Conservation (phyloP, 2,797 vertebrate species). For the Vultur gryphus region DNA sequence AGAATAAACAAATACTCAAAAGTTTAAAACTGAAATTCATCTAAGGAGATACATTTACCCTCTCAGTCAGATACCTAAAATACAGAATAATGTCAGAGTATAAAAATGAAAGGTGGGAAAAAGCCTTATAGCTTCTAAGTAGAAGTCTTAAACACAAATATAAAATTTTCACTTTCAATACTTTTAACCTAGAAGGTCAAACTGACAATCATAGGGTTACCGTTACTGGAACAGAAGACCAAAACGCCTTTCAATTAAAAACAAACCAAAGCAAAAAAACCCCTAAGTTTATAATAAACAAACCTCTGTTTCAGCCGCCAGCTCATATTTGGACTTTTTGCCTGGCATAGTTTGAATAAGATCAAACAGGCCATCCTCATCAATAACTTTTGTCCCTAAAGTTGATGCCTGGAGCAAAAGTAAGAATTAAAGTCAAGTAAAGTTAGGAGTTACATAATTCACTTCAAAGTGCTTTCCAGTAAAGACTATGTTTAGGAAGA, state of each 20-base stretch:
- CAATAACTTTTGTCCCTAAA: constrained; percentile 88
- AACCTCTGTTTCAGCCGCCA: constrained; percentile 90
- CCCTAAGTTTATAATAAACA: neutral
- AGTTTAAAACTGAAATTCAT: neutral
- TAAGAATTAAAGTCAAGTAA: neutral
- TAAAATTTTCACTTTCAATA: neutral
- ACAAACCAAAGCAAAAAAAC: neutral
- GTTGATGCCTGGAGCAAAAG: constrained; percentile 81
- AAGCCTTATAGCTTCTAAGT: neutral
- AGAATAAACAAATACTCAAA: neutral
- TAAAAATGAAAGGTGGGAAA: neutral
- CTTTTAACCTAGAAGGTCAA: neutral
- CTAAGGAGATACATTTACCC: neutral
- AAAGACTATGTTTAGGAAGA: neutral
- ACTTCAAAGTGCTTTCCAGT: neutral
- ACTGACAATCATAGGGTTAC: neutral
- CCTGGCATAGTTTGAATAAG: constrained; percentile 92
- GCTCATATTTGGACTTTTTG: constrained; percentile 94
- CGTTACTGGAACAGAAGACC: neutral
- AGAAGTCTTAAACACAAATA: neutral
- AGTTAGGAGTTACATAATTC: neutral
- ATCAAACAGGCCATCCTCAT: constrained; percentile 90
- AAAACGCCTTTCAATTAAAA: neutral
- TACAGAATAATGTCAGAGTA: neutral
- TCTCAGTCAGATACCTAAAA: neutral